These are phyloP conservation scores for Neoitamus cyanurus DNA, from an alignment of 2,888 invertebrate genomes.

Conservation along the genomic window DNA sequence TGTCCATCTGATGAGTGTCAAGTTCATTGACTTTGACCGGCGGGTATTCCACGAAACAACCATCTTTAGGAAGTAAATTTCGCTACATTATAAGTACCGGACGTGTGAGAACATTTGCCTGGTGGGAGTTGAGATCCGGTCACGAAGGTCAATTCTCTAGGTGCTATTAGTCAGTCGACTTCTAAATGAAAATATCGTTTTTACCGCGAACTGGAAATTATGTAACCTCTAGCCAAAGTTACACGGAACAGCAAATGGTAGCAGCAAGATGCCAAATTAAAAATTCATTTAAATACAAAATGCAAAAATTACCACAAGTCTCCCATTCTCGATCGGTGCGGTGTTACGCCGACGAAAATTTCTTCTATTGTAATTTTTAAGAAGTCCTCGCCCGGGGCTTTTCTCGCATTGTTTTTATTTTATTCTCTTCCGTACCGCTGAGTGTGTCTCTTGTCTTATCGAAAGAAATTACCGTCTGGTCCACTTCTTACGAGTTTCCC, in stretches of 20 bases:
- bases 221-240: not conserved
- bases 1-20: not conserved
- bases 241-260: not conserved
- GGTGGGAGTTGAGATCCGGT: not conserved
- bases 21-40: not conserved
- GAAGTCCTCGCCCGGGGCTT: not conserved
- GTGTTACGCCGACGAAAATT: not conserved
- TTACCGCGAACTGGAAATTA: not conserved
- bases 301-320: not conserved
- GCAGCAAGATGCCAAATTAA: conserved; percentile 12
- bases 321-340: not conserved
- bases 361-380: not conserved
- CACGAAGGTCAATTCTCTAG: conserved; percentile 20
- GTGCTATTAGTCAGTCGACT: not conserved
- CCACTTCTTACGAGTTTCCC: conserved; percentile 17
- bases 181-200: not conserved
- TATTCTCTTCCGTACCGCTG: not conserved
- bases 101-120: not conserved
- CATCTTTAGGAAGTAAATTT: not conserved
- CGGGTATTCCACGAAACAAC: not conserved
- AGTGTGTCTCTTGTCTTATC: not conserved
- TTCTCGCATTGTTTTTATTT: not conserved
- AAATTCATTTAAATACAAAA: not conserved
- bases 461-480: conserved; percentile 17
- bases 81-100: conserved; percentile 3